Evolutionary conservation across 2,888 invertebrate species (phyloP).

Genomic region (Xestia rhomboidea): DNA sequence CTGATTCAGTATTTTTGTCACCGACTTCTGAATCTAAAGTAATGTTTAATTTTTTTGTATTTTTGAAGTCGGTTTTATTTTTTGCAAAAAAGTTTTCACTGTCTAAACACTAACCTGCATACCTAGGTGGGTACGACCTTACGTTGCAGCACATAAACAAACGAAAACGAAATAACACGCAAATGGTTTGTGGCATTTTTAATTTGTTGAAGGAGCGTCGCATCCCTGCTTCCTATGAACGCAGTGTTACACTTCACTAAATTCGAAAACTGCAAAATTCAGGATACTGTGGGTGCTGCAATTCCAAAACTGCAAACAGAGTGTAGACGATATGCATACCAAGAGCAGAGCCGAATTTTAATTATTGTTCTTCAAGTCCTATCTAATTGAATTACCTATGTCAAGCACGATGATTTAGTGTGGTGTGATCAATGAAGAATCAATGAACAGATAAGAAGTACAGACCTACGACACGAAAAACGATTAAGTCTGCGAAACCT

Average conservation of each 20-base stretch:
- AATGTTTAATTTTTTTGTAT: too few species aligned
- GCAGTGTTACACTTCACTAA: constrained; percentile 40
- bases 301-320: constrained; percentile 5
- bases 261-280: constrained; percentile 43
- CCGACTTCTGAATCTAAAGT: too few species aligned
- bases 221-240: constrained; percentile 16
- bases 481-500: too few species aligned
- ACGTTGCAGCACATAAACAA: background rate
- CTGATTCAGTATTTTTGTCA: too few species aligned
- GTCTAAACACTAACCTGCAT: background rate
- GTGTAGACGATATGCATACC: background rate
- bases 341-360: background rate
- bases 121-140: background rate
- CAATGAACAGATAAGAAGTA: background rate
- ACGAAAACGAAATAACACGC: constrained; percentile 42
- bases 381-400: background rate
- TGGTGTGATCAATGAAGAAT: too few species aligned
- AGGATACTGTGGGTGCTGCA: background rate
- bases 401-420: background rate
- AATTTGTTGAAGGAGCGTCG: constrained; percentile 52
- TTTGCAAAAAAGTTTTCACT: too few species aligned
- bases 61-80: too few species aligned
- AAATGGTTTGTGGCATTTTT: constrained; percentile 58
- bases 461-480: background rate
- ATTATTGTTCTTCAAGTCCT: background rate